A percentile compares a stretch with the other conserved stretches of the same genome.
phyloP scores from a whole-genome alignment of 1,140 invertebrate genomes.

The Monomorium pharaonis region DNA sequence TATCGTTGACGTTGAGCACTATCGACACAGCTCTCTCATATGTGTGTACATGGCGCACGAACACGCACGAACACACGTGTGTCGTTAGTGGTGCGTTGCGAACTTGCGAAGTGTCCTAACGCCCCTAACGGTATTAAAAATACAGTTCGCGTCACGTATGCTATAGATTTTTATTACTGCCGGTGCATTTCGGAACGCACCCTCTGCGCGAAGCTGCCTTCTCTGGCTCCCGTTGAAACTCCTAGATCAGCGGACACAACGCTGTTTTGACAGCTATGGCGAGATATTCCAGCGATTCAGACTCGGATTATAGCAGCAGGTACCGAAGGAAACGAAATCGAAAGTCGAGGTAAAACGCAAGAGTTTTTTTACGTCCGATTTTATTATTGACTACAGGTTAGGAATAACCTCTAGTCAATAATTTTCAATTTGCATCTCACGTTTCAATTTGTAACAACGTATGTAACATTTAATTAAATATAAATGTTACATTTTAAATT shows the following conservation, averaged over 20 bases:
- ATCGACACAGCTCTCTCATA: no score
- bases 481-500: not conserved
- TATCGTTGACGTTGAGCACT: no score
- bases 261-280: conserved; percentile 72
- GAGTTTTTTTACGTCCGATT: not conserved
- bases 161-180: not conserved
- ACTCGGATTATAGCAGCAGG: conserved; percentile 80
- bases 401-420: not conserved
- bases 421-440: not conserved
- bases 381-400: not conserved
- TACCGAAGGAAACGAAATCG: conserved; percentile 77
- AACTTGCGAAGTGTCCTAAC: no score
- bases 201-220: no score
- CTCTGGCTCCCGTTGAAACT: not conserved
- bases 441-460: not conserved
- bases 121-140: not conserved
- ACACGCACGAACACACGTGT: not conserved
- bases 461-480: not conserved
- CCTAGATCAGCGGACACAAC: not conserved
- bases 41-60: no score
- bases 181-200: no score
- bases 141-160: not conserved
- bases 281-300: conserved; percentile 82
- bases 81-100: not conserved
- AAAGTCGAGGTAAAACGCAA: conserved; percentile 78